Base-by-base conservation (phyloP, 1,140 invertebrate genomes). In the Galleria mellonella region DNA sequence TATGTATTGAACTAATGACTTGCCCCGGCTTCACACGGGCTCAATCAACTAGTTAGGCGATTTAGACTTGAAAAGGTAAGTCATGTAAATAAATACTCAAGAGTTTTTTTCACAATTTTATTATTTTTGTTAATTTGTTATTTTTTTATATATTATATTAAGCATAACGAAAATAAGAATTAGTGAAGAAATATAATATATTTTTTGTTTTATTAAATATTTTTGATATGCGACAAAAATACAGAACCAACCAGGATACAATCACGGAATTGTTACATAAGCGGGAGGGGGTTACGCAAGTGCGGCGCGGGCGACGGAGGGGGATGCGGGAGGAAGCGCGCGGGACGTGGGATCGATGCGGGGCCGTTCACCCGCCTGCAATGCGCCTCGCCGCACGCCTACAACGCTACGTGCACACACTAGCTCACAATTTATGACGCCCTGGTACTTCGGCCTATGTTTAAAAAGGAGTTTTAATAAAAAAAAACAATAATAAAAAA, bases 301-400 rank as follows among this genome's bases (percentile, higher is more conserved):
- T 35, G 17, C 55, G 46, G 56, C 43, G 50, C 51, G 51, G 53
- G 35, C 47, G 42, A 48, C 43, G 51, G 43, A 10, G 42, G 50
- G 28, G 44, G 11, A 29, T 28, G 41, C 48, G 52, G 51, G 40
- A 46, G 50, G 52, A 2, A 23, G 44, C 14, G 31, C 31, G 41
- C 48, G 52, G 51, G 40, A 46, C 47, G 52, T 44, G 28, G 50
- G 77, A 83, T 83, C 75, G 76, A 83, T 79, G 74, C 67, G 62
- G 70, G 78, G 75, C 63, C 75, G 72, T 83, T 83, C 70, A 83
- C 78, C 78, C 78, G 75, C 78, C 75, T 77, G 75, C 75, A 79
- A 74, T 79, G 78, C 73, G 73, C 72, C 69, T 61, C 61, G 39
- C 35, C 62, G 39, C 35, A 32, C 43, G 51, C 54, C 33, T 50